Percentiles rank a stretch among this genome's conserved stretches.
Conservation (phyloP, 2,888 invertebrate genomes). For the Ornithoptera priamus region DNA sequence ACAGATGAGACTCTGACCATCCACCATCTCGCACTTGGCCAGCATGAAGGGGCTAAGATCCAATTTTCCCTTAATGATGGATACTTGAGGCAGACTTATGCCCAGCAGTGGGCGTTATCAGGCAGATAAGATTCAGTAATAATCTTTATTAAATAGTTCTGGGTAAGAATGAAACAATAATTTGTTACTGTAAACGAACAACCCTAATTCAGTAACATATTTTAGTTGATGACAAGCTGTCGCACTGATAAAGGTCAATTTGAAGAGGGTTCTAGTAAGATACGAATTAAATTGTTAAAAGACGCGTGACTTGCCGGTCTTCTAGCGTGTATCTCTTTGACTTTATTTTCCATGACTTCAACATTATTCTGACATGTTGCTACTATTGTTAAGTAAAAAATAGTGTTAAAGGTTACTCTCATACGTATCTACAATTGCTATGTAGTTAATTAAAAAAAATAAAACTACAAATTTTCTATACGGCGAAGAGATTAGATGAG, state of each 20-base stretch:
- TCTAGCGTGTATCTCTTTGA: constrained; percentile 14
- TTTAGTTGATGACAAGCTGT: constrained; percentile 51
- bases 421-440: too few relatives aligned
- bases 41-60: too few relatives aligned
- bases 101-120: too few relatives aligned
- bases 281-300: constrained; percentile 29
- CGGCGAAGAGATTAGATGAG: too few relatives aligned
- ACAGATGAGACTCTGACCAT: too few relatives aligned
- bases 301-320: constrained; percentile 26
- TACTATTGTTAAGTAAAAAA: too few relatives aligned
- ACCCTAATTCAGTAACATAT: constrained; percentile 25
- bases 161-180: constrained; percentile 24
- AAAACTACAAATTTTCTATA: too few relatives aligned
- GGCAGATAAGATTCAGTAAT: neutral
- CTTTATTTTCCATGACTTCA: constrained; percentile 5
- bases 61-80: too few relatives aligned
- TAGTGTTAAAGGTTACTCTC: neutral
- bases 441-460: too few relatives aligned
- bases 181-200: constrained; percentile 27
- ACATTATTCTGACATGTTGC: neutral
- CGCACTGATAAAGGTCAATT: constrained; percentile 33
- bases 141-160: neutral
- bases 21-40: too few relatives aligned
- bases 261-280: constrained; percentile 39
- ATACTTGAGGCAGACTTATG: too few relatives aligned